Conservation (phyloP, 2,113 vertebrate species). For the Microtus ochrogaster region DNA sequence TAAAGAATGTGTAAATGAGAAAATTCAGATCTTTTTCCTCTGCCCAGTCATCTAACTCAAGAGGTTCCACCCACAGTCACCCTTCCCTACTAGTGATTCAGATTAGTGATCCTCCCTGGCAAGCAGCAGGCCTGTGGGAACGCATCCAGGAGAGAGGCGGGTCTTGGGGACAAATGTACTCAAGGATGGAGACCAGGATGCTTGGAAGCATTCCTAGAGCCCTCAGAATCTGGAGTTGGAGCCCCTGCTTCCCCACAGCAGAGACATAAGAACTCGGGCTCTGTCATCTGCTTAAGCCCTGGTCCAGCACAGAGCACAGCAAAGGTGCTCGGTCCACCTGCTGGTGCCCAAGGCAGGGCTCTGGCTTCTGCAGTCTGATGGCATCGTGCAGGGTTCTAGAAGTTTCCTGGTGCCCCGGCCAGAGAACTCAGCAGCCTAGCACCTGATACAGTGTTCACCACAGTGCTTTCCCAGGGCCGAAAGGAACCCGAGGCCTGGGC, state of each 20-base stretch:
- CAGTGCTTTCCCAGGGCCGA: not conserved
- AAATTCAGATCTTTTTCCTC: not conserved
- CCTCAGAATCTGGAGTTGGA: not conserved
- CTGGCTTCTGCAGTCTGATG: not conserved
- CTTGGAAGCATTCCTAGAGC: not conserved
- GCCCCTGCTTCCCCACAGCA: not conserved
- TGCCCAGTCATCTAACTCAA: not conserved
- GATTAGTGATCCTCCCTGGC: not conserved
- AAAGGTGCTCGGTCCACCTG: too few species aligned
- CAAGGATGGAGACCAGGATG: not conserved
- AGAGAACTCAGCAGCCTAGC: not conserved
- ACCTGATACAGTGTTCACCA: not conserved
- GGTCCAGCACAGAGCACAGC: too few species aligned
- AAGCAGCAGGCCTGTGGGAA: not conserved
- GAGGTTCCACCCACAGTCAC: not conserved
- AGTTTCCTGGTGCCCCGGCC: not conserved
- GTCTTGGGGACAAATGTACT: not conserved
- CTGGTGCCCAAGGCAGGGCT: too few species aligned
- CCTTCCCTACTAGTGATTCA: not conserved
- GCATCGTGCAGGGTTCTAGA: not conserved
- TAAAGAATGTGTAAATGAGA: not conserved
- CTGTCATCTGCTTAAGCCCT: not conserved
- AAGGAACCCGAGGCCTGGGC: not conserved
- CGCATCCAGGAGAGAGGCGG: not conserved
- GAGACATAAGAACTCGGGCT: not conserved